These are phyloP conservation scores for Microcebus murinus DNA, from an alignment of 2,113 vertebrate genomes.

Conservation along the genomic window DNA sequence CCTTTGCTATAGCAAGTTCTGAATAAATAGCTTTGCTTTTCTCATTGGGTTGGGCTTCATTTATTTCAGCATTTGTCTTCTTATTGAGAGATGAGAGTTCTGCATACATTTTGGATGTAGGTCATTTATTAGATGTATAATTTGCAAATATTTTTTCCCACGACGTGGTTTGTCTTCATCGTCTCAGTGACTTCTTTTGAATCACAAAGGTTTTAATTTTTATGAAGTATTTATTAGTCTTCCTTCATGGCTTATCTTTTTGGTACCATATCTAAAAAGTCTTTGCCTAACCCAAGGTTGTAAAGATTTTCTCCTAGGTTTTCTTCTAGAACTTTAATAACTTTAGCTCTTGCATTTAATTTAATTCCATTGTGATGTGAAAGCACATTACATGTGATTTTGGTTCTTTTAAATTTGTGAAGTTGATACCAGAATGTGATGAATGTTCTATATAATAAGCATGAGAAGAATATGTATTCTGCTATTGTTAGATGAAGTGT, in stretches of 20 bases:
- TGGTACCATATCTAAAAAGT: neutral
- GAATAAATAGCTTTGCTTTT: neutral
- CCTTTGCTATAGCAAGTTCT: neutral
- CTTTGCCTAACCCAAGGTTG: neutral
- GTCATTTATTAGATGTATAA: neutral
- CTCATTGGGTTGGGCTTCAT: neutral
- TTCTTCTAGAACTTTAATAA: neutral
- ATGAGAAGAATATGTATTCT: neutral
- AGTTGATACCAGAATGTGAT: neutral
- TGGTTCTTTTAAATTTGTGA: neutral
- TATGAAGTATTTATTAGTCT: neutral
- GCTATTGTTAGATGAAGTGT: neutral
- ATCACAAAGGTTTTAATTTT: neutral
- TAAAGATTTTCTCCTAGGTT: neutral
- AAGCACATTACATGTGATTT: neutral
- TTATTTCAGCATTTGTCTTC: neutral
- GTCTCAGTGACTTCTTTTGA: neutral
- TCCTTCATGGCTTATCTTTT: neutral
- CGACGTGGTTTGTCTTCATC: neutral
- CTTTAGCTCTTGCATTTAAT: neutral
- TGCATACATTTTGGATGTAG: neutral
- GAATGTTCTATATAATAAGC: neutral
- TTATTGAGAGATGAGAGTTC: neutral
- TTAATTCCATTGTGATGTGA: neutral
- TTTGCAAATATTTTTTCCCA: neutral